These are phyloP conservation scores for Apocrypta bakeri DNA, from an alignment of 1,140 invertebrate species.

Conservation along the genomic window DNA sequence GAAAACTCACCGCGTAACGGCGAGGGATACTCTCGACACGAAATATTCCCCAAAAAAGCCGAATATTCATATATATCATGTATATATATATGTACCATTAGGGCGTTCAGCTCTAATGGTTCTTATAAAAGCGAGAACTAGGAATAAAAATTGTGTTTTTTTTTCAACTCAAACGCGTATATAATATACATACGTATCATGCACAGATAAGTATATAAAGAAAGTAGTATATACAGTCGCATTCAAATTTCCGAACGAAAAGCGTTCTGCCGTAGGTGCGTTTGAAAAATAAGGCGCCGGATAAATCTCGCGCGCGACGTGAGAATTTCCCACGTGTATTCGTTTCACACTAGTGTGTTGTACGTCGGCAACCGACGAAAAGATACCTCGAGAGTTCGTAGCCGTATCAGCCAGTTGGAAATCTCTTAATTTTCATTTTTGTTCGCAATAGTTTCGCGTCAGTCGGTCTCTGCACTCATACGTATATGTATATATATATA, in stretches of 20 bases:
- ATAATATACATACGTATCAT: too few relatives aligned
- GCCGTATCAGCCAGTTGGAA: conserved; percentile 5
- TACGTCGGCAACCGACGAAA: neutral
- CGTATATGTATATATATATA: too few relatives aligned
- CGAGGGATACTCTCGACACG: neutral
- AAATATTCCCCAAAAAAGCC: neutral
- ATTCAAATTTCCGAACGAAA: conserved; percentile 28
- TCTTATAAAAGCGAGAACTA: neutral
- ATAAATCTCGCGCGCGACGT: neutral
- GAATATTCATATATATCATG: neutral
- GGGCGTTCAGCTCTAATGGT: neutral
- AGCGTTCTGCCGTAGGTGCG: neutral
- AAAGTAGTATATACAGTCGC: neutral
- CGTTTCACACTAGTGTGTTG: conserved; percentile 28
- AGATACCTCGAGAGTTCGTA: conserved; percentile 6
- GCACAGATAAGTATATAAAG: neutral
- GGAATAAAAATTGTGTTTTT: neutral
- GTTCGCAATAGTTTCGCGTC: neutral
- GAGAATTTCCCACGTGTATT: conserved; percentile 48
- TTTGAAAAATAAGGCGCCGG: conserved; percentile 15
- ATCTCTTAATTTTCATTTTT: conserved; percentile 48
- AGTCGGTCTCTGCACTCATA: too few relatives aligned
- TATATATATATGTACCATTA: too few relatives aligned
- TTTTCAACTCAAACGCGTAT: neutral
- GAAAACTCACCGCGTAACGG: neutral